A percentile compares a stretch with the other conserved stretches of the same genome.
These are phyloP conservation scores for Trematocara nigrifrons DNA, from an alignment of 2,113 vertebrate genomes.

Conservation along the genomic window DNA sequence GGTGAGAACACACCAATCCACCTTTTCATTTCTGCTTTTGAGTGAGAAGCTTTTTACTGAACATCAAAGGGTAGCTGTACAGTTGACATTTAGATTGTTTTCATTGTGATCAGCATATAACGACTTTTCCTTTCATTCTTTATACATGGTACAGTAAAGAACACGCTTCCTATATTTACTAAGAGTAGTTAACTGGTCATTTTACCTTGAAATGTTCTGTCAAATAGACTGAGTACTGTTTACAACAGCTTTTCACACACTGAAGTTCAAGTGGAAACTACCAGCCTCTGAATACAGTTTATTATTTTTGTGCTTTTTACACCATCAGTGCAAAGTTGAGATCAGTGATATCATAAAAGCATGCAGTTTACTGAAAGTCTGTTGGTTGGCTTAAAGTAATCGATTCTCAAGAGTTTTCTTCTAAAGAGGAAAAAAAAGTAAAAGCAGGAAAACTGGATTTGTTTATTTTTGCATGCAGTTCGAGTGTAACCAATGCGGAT, in stretches of 20 bases:
- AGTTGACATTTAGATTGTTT: background rate
- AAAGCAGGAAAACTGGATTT: background rate
- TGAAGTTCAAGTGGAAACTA: background rate
- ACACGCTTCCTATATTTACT: background rate
- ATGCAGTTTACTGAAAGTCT: background rate
- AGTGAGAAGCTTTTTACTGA: background rate
- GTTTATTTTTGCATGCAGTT: background rate
- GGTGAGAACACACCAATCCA: conserved; percentile 44
- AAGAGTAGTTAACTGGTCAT: background rate
- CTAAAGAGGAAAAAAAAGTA: background rate
- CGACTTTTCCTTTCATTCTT: background rate
- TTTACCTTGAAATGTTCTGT: background rate
- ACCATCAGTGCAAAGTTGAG: background rate
- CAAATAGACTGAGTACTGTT: background rate
- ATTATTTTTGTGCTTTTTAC: background rate
- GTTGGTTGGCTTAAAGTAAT: background rate
- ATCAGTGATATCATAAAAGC: background rate
- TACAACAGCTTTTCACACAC: background rate
- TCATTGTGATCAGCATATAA: background rate
- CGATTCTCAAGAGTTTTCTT: background rate
- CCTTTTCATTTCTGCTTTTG: background rate
- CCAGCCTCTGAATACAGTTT: background rate
- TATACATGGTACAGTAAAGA: background rate
- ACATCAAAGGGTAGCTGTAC: background rate
- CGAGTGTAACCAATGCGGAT: background rate